Conservation (phyloP, 2,888 invertebrate genomes). For the Platynereis dumerilii region DNA sequence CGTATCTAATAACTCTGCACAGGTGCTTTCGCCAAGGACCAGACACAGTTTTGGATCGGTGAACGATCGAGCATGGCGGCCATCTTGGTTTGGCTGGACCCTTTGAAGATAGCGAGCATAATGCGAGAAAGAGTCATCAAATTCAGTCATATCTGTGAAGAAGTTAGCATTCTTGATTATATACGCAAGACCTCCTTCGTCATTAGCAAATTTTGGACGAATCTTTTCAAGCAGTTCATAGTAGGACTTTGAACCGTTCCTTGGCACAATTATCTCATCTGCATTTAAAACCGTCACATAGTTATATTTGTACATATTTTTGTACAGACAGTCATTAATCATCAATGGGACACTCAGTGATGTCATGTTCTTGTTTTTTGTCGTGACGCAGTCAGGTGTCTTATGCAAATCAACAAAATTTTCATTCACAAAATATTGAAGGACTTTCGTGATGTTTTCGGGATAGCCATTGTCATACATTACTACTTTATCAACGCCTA, state of each 20-base stretch:
- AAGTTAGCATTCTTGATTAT: neutral
- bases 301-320: neutral
- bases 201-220: neutral
- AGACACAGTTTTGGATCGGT: conserved; percentile 1
- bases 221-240: neutral
- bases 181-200: neutral
- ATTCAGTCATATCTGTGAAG: neutral
- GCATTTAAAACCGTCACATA: neutral
- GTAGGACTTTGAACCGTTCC: neutral
- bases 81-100: neutral
- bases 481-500: neutral
- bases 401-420: neutral
- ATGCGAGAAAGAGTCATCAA: neutral
- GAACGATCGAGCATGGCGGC: neutral
- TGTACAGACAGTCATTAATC: conserved; percentile 5
- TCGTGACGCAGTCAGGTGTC: neutral
- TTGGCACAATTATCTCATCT: neutral
- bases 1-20: neutral
- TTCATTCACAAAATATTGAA: neutral
- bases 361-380: neutral
- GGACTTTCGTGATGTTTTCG: neutral
- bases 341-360: neutral
- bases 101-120: neutral
- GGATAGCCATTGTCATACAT: neutral
- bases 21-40: neutral